A percentile compares a stretch with the other conserved stretches of the same genome.
These are phyloP conservation scores for Cettia cetti DNA, from an alignment of 2,113 vertebrate species.

Conservation along the genomic window DNA sequence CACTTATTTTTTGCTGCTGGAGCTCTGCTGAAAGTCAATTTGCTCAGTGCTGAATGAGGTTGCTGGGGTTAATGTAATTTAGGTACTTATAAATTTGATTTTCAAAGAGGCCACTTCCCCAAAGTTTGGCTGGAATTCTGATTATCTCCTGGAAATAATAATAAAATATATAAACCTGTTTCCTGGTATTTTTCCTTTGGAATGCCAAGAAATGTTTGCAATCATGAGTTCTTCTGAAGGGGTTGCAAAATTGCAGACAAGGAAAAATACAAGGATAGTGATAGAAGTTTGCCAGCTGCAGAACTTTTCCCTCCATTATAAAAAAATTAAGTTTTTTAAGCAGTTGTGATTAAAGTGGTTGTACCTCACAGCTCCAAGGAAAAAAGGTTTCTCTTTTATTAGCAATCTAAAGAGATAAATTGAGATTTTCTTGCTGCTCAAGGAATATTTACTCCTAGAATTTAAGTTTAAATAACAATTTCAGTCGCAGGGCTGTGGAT, in stretches of 20 bases:
- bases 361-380: background rate
- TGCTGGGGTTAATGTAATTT: background rate
- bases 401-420: background rate
- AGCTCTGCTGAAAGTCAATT: background rate
- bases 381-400: background rate
- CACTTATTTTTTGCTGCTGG: background rate
- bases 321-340: background rate
- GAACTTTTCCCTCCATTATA: background rate
- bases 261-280: background rate
- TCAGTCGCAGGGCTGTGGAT: background rate
- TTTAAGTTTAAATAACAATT: background rate
- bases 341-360: background rate
- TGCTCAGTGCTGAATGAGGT: background rate
- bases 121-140: background rate
- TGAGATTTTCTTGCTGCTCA: background rate
- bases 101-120: background rate
- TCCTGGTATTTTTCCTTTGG: background rate
- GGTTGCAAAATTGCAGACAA: background rate
- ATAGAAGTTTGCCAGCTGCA: background rate
- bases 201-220: background rate
- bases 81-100: background rate
- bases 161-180: background rate
- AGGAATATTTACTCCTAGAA: background rate
- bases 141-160: background rate
- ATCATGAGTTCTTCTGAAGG: background rate